Percentiles rank a stretch among this genome's conserved stretches.
Evolutionary conservation across 2,113 vertebrate genomes (phyloP).

Genomic region (Eubucco bourcierii): DNA sequence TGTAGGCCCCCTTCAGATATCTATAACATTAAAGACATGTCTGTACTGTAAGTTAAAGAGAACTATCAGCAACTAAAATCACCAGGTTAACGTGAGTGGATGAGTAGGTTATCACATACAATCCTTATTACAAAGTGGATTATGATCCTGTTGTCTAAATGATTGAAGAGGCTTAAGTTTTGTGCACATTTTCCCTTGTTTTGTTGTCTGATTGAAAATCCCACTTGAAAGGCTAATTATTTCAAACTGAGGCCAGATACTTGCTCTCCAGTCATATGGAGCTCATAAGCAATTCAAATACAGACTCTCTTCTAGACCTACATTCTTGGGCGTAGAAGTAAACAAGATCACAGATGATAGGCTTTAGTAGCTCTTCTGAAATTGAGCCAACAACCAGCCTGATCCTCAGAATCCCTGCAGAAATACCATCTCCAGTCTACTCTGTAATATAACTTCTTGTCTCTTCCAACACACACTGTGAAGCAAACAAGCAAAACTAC

Average conservation of each 20-base stretch:
- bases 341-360: neutral
- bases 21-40: neutral
- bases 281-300: neutral
- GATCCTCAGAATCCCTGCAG: neutral
- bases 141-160: neutral
- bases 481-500: neutral
- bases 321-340: neutral
- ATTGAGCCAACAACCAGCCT: neutral
- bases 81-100: neutral
- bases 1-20: neutral
- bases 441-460: neutral
- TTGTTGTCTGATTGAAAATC: neutral
- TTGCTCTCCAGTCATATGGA: neutral
- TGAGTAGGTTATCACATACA: neutral
- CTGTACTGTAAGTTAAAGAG: neutral
- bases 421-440: neutral
- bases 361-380: conserved; percentile 1
- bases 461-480: neutral
- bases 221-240: neutral
- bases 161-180: neutral
- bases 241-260: neutral
- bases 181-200: neutral
- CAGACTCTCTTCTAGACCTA: neutral
- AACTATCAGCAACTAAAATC: neutral
- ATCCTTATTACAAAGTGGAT: neutral